These are phyloP conservation scores for Dione juno DNA, from an alignment of 2,888 invertebrate genomes.

Conservation along the genomic window DNA sequence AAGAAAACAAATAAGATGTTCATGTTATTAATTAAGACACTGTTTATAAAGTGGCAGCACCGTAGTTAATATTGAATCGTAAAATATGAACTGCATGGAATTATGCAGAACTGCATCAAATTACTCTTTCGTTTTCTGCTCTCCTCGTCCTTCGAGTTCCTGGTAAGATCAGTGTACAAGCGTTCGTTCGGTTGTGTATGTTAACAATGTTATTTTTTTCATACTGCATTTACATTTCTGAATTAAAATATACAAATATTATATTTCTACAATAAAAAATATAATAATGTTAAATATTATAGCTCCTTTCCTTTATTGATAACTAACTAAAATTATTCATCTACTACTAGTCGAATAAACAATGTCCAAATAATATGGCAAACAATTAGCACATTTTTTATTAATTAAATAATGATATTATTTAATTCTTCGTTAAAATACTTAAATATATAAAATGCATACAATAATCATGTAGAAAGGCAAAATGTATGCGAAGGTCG, in stretches of 20 bases:
- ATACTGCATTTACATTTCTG: not conserved
- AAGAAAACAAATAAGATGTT: not conserved
- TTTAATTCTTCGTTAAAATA: too few relatives aligned
- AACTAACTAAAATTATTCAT: too few relatives aligned
- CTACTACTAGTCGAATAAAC: too few relatives aligned
- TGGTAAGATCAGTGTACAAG: slow-evolving; percentile 63
- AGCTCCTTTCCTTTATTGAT: too few relatives aligned
- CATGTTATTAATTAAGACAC: not conserved
- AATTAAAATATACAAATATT: not conserved
- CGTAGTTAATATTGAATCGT: not conserved
- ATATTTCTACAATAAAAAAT: too few relatives aligned
- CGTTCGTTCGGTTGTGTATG: slow-evolving; percentile 4
- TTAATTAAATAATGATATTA: too few relatives aligned
- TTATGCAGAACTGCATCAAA: slow-evolving; percentile 60
- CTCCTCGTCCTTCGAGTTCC: slow-evolving; percentile 77
- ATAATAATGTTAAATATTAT: too few relatives aligned
- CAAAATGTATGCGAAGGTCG: slow-evolving; percentile 42
- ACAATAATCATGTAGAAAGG: slow-evolving; percentile 1
- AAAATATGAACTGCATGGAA: slow-evolving; percentile 33
- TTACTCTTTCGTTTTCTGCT: slow-evolving; percentile 64
- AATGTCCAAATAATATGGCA: too few relatives aligned
- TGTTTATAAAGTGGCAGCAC: not conserved
- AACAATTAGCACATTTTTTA: too few relatives aligned
- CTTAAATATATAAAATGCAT: not conserved
- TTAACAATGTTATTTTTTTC: not conserved